These are phyloP conservation scores for Salminus brasiliensis DNA, from an alignment of 2,113 vertebrate genomes.

Conservation along the genomic window DNA sequence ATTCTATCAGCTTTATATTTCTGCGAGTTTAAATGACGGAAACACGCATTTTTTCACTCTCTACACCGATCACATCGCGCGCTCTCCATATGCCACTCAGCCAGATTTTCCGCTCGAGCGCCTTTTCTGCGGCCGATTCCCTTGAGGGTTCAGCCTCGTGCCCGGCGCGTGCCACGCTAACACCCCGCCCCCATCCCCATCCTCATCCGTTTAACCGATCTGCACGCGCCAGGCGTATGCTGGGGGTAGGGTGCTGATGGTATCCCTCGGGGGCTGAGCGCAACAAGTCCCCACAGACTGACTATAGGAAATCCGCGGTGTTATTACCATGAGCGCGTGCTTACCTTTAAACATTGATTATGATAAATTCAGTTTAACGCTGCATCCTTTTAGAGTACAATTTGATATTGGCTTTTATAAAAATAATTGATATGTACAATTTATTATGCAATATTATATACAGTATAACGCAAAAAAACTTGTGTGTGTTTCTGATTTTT, in stretches of 20 bases:
- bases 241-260: neutral
- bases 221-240: slow-evolving; percentile 41
- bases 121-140: neutral
- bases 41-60: neutral
- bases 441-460: too few species aligned
- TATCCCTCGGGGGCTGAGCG: slow-evolving; percentile 52
- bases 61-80: neutral
- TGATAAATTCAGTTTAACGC: too few species aligned
- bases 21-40: neutral
- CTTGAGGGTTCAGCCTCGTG: slow-evolving; percentile 61
- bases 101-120: slow-evolving; percentile 44
- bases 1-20: too few species aligned
- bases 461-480: too few species aligned
- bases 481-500: too few species aligned
- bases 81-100: slow-evolving; percentile 12
- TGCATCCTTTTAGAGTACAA: too few species aligned
- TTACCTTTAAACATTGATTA: too few species aligned
- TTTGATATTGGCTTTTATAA: too few species aligned
- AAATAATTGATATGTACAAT: too few species aligned
- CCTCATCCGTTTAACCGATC: slow-evolving; percentile 48
- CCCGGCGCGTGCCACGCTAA: slow-evolving; percentile 71
- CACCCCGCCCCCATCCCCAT: slow-evolving; percentile 59
- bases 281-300: slow-evolving; percentile 32
- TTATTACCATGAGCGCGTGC: too few species aligned
- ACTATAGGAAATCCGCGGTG: slow-evolving; percentile 44